Percentiles rank a stretch among this genome's conserved stretches.
These are phyloP conservation scores for Cryptophagus acutangulus DNA, from an alignment of 2,888 invertebrate species.

Conservation along the genomic window DNA sequence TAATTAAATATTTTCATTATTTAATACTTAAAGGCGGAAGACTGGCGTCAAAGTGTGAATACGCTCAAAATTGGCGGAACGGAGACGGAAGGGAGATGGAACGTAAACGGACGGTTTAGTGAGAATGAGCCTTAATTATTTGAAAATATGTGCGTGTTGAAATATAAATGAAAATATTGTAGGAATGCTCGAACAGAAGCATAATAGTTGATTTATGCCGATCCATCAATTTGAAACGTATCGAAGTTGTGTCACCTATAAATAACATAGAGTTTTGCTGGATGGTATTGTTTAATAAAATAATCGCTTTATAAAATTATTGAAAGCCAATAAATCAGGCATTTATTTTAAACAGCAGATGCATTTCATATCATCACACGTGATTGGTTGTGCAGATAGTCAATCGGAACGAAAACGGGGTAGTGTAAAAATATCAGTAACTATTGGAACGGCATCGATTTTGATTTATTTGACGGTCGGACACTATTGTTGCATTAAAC, in stretches of 20 bases:
- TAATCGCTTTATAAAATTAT: constrained; percentile 44
- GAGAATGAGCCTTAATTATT: no score
- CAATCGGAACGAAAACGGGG: constrained; percentile 41
- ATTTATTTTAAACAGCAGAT: constrained; percentile 45
- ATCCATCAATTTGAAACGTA: neutral
- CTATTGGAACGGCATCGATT: constrained; percentile 40
- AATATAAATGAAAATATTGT: no score
- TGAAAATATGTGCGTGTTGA: no score
- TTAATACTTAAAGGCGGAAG: no score
- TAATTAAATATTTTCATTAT: no score
- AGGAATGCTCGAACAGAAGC: no score
- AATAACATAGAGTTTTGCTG: constrained; percentile 23
- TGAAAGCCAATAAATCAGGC: constrained; percentile 44
- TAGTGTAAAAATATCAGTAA: constrained; percentile 44
- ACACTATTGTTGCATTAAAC: constrained; percentile 43
- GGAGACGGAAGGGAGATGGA: no score
- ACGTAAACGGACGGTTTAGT: no score
- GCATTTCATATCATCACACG: constrained; percentile 44
- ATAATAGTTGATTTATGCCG: neutral
- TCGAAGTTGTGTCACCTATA: constrained; percentile 2
- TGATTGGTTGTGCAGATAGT: constrained; percentile 42
- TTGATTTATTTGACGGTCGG: constrained; percentile 42
- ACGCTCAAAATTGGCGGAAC: no score
- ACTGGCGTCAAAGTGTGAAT: no score
- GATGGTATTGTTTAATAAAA: constrained; percentile 42